Evolutionary conservation across 2,797 vertebrate genomes (phyloP).

Genomic region (Allobates femoralis): DNA sequence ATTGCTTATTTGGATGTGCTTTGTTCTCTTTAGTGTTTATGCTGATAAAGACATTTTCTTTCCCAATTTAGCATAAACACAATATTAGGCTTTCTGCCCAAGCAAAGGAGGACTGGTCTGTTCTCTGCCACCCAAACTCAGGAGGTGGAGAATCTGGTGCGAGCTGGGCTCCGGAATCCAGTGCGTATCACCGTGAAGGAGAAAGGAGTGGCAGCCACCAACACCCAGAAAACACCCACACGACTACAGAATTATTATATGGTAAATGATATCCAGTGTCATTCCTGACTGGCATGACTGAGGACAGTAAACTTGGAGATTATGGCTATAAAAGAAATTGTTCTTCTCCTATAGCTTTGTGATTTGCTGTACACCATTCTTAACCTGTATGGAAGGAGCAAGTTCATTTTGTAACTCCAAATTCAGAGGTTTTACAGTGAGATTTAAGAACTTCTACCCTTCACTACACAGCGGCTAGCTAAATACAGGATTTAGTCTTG

Average conservation of each 20-base stretch:
- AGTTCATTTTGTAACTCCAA: not conserved
- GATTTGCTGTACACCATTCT: too few relatives aligned
- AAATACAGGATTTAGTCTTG: too few relatives aligned
- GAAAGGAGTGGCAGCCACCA: conserved; percentile 85
- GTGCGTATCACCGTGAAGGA: conserved; percentile 94
- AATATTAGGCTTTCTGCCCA: conserved; percentile 89
- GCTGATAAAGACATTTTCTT: not conserved
- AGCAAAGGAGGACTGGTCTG: conserved; percentile 93
- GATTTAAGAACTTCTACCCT: too few relatives aligned
- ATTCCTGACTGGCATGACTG: not conserved
- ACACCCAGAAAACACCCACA: conserved; percentile 87
- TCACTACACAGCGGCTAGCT: too few relatives aligned
- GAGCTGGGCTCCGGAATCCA: conserved; percentile 94
- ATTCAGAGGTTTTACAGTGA: not conserved
- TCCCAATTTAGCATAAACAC: conserved; percentile 83
- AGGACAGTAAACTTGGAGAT: not conserved
- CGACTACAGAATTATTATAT: conserved; percentile 92
- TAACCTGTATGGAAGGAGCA: not conserved
- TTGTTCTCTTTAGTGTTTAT: not conserved
- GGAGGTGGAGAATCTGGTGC: conserved; percentile 94
- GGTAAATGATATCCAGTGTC: conserved; percentile 70
- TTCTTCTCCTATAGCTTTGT: too few relatives aligned
- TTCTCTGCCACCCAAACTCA: conserved; percentile 98
- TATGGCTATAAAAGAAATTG: not conserved
- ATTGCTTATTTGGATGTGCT: not conserved